Evolutionary conservation across 2,113 vertebrate genomes (phyloP).

Genomic region (Pleuronectes platessa): DNA sequence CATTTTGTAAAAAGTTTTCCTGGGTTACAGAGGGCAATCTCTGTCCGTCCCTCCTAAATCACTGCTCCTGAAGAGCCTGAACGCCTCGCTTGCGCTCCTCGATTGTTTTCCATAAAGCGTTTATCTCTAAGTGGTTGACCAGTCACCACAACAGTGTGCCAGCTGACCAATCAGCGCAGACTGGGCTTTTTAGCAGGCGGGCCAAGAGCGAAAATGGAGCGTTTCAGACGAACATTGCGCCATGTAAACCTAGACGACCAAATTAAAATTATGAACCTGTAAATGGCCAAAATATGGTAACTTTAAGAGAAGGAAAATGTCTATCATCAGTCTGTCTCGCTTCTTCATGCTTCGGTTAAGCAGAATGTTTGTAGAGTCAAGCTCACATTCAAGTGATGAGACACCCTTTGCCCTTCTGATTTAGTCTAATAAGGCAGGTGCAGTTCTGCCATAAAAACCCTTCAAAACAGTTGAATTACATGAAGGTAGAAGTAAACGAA

Average conservation of each 20-base stretch:
- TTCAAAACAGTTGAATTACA: conserved; percentile 15
- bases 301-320: conserved; percentile 35
- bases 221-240: background rate
- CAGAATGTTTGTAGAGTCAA: background rate
- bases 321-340: conserved; percentile 6
- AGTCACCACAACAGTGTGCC: background rate
- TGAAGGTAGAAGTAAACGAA: conserved; percentile 27
- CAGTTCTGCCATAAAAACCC: conserved; percentile 23
- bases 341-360: background rate
- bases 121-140: conserved; percentile 2
- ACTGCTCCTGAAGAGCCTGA: background rate
- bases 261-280: conserved; percentile 9
- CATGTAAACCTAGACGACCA: conserved; percentile 1
- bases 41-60: background rate
- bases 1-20: background rate
- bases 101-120: conserved; percentile 8
- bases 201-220: background rate
- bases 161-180: background rate
- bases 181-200: background rate
- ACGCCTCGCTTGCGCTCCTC: background rate
- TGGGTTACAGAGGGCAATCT: background rate
- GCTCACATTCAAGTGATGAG: conserved; percentile 10
- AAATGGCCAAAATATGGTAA: conserved; percentile 13
- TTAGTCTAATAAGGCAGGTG: conserved; percentile 30
- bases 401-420: conserved; percentile 18